A percentile compares a stretch with the other conserved stretches of the same genome.
Conservation (phyloP, 2,113 vertebrate genomes). For the Machaerirhynchus nigripectus region DNA sequence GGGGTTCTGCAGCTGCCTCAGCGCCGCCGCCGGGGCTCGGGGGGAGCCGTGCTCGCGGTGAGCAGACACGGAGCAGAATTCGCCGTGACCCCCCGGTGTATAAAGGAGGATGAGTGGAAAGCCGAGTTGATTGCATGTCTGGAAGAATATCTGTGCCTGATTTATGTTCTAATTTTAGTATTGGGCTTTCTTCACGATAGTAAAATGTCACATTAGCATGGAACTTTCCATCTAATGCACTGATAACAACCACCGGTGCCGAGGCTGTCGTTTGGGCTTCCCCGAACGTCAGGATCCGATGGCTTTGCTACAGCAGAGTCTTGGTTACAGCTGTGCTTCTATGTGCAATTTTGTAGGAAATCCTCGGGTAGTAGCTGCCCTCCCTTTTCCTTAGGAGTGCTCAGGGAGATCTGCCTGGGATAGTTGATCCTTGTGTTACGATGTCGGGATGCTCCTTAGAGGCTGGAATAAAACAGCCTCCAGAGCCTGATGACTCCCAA, state of each 20-base stretch:
- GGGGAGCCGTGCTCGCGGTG: neutral
- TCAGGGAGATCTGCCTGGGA: neutral
- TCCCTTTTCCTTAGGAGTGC: neutral
- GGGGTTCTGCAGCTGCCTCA: neutral
- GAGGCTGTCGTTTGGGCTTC: neutral
- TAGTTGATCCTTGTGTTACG: fast-evolving
- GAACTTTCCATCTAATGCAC: slow-evolving; percentile 24
- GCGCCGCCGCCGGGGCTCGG: neutral
- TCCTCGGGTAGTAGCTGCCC: fast-evolving
- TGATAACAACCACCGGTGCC: neutral
- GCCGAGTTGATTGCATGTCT: slow-evolving; percentile 59
- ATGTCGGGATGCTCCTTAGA: fast-evolving
- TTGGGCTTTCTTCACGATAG: slow-evolving; percentile 56
- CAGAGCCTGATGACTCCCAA: fast-evolving
- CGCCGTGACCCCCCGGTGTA: neutral
- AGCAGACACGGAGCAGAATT: too few relatives aligned
- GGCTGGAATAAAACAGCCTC: neutral
- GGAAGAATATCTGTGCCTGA: slow-evolving; percentile 66
- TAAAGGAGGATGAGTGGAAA: slow-evolving; percentile 51
- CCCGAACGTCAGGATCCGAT: neutral
- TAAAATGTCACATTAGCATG: slow-evolving; percentile 74
- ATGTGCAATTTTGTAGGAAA: fast-evolving
- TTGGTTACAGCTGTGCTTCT: neutral
- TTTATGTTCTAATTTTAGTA: slow-evolving; percentile 72
- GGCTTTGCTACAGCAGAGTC: neutral